phyloP scores from a whole-genome alignment of 2,113 vertebrate species.

The Leucosticte australis region DNA sequence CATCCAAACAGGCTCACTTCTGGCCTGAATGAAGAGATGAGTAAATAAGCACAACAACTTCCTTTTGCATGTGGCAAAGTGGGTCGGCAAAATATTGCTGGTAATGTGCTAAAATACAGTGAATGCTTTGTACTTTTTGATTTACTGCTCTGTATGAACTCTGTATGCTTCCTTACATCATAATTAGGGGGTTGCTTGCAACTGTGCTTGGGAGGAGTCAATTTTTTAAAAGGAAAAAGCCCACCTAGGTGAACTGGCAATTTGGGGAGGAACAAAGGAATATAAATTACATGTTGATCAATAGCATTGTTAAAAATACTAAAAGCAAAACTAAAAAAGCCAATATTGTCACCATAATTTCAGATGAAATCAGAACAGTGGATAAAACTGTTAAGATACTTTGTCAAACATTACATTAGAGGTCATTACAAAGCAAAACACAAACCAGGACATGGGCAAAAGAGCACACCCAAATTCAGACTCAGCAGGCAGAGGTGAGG shows the following conservation, averaged over 20 bases:
- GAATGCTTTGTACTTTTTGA: neutral
- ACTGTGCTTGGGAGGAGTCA: neutral
- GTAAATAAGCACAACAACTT: neutral
- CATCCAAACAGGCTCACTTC: neutral
- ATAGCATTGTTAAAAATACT: neutral
- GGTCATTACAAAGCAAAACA: conserved; percentile 7
- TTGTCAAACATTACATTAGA: neutral
- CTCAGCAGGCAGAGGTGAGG: neutral
- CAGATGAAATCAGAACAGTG: neutral
- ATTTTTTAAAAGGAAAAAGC: neutral
- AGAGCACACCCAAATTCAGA: neutral
- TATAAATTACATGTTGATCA: neutral
- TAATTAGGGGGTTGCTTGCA: neutral
- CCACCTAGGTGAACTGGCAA: neutral
- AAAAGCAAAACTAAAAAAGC: neutral
- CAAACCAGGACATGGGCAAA: neutral
- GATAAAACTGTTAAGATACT: neutral
- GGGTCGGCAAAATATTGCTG: neutral
- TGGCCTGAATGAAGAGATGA: neutral
- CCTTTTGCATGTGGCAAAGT: neutral
- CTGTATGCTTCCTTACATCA: neutral
- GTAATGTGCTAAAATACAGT: neutral
- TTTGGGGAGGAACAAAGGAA: neutral
- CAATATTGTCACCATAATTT: neutral
- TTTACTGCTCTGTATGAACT: neutral